Evolutionary conservation across 2,797 vertebrate species (phyloP), one percentile per base, ranked within the genome.

Genomic region (Scleropages formosus): DNA sequence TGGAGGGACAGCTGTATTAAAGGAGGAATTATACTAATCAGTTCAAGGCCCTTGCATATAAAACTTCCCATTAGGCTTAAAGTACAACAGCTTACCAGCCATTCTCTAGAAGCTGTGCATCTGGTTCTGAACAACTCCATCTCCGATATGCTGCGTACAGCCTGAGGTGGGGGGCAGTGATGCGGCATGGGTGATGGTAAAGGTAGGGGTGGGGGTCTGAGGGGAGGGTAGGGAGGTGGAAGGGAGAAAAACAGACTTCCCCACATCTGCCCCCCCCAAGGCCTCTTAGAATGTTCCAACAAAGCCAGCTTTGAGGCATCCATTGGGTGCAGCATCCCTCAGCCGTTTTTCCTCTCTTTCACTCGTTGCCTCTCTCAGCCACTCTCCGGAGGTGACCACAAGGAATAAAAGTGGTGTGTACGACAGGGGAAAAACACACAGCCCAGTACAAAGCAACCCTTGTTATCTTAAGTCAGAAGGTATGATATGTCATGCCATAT

Each of bases 1-100:
- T 94, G 94, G 93, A 96, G 93, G 94, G 93, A 94, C 93, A 94
- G 93, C 93, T 94, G 93, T 94, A 94, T 94, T 94, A 94, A 94
- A 94, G 92, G 93, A 91, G 93, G 93, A 93, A 94, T 94, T 94
- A 94, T 93, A 93, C 93, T 94, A 94, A 94, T 94, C 93, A 94
- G 93, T 93, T 93, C 93, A 94, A 93, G 93, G 92, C 93, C 92
- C 58, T 94, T 93, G 93, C 93, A 94, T 94, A 94, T 94, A 94
- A 94, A 94, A 94, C 93, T 94, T 94, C 93, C 93, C 92, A 94
- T 94, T 94, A 94, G 92, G 93, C 93, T 94, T 94, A 94, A 91
- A 93, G 92, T 93, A 93, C 92, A 92, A 89, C 91, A 91, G 93
- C 92, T 94, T 94, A 94, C 70, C 81, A 87, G 81, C 93, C 90